phyloP scores from a whole-genome alignment of 2,888 invertebrate species.

The Julus scandinavius region DNA sequence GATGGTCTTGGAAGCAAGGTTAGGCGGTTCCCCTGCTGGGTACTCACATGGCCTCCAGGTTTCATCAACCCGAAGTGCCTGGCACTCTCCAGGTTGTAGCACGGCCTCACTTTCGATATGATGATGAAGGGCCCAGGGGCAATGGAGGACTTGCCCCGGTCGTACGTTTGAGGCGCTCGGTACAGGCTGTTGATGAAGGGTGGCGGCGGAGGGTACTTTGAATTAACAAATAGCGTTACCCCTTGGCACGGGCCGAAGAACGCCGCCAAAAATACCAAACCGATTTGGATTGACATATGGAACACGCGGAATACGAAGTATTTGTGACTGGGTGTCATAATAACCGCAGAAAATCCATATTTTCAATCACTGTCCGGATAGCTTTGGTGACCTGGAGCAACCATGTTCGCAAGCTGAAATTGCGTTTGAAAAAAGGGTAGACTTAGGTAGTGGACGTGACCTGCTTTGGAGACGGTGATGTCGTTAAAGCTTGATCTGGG shows the following conservation, averaged over 20 bases:
- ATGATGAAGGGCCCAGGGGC: constrained; percentile 25
- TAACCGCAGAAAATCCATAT: neutral
- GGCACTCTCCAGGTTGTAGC: neutral
- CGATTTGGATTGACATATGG: neutral
- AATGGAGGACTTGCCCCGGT: constrained; percentile 2
- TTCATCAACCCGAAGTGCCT: constrained; percentile 38
- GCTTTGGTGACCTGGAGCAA: no score
- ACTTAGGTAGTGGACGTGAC: no score
- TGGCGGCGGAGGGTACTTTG: constrained; percentile 8
- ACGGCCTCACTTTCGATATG: constrained; percentile 43
- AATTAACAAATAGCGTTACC: constrained; percentile 18
- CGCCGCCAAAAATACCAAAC: neutral
- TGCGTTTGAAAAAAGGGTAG: no score
- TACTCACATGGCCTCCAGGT: neutral
- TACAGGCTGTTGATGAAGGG: constrained; percentile 48
- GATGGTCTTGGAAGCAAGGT: neutral
- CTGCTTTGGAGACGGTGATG: no score
- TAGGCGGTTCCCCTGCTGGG: neutral
- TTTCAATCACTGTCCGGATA: neutral
- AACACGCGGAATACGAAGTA: no score
- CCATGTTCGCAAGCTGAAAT: no score
- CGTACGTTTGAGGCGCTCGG: constrained; percentile 48
- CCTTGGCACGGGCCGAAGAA: neutral
- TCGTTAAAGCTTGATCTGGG: neutral
- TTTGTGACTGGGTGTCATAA: neutral